phyloP scores from a whole-genome alignment of 2,888 invertebrate species.

The Callinectes sapidus region DNA sequence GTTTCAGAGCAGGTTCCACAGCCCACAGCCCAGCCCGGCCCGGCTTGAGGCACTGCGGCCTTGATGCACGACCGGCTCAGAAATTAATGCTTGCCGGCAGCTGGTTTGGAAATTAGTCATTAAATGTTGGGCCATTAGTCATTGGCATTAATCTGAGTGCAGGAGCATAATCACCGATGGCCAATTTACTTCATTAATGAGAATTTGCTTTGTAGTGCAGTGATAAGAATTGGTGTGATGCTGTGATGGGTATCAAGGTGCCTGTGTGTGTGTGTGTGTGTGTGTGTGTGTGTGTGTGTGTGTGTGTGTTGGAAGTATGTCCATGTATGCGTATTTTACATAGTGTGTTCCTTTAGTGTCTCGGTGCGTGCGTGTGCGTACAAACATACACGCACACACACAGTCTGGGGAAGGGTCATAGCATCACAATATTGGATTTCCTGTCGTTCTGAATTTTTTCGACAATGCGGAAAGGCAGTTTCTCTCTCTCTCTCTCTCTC shows the following conservation, averaged over 20 bases:
- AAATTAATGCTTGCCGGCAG: not conserved
- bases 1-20: not conserved
- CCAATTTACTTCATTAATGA: constrained; percentile 16
- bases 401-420: not conserved
- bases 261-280: not conserved
- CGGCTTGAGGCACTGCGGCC: not conserved
- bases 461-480: not conserved
- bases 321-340: not conserved
- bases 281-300: constrained; percentile 1
- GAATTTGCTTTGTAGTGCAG: not conserved
- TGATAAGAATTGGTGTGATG: not conserved
- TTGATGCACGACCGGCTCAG: not conserved
- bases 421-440: constrained; percentile 20
- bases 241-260: not conserved
- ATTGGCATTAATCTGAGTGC: not conserved
- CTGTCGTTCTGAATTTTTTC: too few species aligned
- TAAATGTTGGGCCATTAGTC: not conserved
- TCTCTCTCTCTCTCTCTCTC: not conserved
- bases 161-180: not conserved
- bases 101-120: not conserved
- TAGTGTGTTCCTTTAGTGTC: too few species aligned
- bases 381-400: constrained; percentile 1
- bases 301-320: not conserved
- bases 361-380: too few species aligned
- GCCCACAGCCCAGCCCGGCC: not conserved